Evolutionary conservation across 2,113 vertebrate genomes (phyloP).

Genomic region (Spilogale gracilis): DNA sequence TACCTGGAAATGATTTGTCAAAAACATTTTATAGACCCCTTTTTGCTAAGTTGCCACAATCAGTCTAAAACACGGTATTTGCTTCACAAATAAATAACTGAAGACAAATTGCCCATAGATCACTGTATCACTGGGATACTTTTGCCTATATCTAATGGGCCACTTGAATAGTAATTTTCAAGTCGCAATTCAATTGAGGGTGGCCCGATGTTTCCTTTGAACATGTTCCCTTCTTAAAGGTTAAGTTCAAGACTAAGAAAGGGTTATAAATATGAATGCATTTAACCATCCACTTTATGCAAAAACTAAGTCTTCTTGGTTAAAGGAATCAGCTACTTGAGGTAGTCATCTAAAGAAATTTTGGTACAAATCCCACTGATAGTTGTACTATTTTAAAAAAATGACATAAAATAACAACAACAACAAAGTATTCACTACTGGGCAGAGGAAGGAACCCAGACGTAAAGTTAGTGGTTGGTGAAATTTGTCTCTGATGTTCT

Average conservation of each 20-base stretch:
- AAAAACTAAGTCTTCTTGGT: not conserved
- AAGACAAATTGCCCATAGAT: not conserved
- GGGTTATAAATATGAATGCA: not conserved
- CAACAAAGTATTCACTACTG: not conserved
- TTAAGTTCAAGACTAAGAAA: not conserved
- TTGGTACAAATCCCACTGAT: not conserved
- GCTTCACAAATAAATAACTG: not conserved
- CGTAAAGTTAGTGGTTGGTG: not conserved
- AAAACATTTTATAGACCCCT: not conserved
- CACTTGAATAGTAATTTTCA: not conserved
- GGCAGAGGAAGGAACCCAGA: not conserved
- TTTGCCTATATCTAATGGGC: not conserved
- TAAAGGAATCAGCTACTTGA: not conserved
- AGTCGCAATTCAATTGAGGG: not conserved
- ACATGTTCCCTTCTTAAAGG: not conserved
- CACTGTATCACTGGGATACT: not conserved
- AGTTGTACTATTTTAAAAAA: not conserved
- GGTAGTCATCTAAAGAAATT: not conserved
- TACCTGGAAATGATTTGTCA: not conserved
- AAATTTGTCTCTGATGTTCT: not conserved
- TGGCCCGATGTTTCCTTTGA: not conserved
- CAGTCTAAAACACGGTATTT: not conserved
- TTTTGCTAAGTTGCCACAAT: not conserved
- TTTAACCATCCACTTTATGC: not conserved
- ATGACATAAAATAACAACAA: not conserved